Percentiles rank a stretch among this genome's conserved stretches.
Evolutionary conservation across 2,113 vertebrate genomes (phyloP).

Genomic region (Pitta sordida): DNA sequence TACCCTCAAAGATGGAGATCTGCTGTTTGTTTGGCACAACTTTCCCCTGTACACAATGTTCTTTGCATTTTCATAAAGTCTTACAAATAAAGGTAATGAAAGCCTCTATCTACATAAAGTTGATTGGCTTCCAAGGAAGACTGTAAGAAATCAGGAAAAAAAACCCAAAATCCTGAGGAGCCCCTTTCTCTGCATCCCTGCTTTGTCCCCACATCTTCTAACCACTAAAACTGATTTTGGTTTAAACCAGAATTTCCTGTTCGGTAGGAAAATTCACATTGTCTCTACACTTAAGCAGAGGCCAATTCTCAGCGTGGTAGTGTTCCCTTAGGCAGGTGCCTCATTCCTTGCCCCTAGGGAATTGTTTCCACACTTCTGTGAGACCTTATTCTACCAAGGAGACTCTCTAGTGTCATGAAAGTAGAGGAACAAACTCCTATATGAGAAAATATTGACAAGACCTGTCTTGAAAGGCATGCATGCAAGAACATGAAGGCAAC

Average conservation of each 20-base stretch:
- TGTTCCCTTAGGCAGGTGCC: not conserved
- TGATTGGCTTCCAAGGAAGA: not conserved
- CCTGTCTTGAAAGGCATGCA: constrained; percentile 4
- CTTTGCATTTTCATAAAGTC: not conserved
- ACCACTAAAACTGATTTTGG: not conserved
- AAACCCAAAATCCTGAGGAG: not conserved
- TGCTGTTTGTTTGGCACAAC: not conserved
- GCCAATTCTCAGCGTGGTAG: not conserved
- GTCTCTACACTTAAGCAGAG: not conserved
- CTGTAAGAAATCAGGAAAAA: not conserved
- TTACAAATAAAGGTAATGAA: not conserved
- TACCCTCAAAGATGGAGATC: not conserved
- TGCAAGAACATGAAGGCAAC: not conserved
- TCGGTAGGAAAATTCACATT: not conserved
- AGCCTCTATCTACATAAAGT: not conserved
- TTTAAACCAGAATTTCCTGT: not conserved
- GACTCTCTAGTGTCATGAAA: not conserved
- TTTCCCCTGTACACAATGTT: not conserved
- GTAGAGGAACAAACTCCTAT: not conserved
- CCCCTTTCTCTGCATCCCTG: not conserved
- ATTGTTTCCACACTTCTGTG: not conserved
- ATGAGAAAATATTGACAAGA: constrained; percentile 1
- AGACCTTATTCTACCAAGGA: not conserved
- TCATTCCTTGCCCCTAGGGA: not conserved
- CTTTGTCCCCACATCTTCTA: not conserved